phyloP scores from a whole-genome alignment of 2,797 vertebrate genomes.

The Peromyscus attwateri region DNA sequence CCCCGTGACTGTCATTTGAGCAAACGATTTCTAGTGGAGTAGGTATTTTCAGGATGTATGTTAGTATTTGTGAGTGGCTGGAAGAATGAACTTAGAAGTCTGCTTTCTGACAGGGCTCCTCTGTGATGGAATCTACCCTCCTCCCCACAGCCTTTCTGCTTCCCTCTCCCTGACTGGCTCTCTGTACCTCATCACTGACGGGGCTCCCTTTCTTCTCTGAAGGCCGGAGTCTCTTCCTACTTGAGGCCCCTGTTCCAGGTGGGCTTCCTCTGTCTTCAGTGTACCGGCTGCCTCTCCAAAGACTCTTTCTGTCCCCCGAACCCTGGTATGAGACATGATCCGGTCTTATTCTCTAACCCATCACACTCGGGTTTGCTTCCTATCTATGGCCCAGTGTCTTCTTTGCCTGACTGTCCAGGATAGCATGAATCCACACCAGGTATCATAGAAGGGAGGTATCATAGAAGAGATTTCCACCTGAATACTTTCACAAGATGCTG shows the following conservation, averaged over 20 bases:
- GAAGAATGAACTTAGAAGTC: not conserved
- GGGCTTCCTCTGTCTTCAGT: not conserved
- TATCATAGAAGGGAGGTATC: fast-evolving
- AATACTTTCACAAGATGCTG: not conserved
- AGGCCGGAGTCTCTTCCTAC: not conserved
- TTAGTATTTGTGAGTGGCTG: not conserved
- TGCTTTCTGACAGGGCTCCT: fast-evolving
- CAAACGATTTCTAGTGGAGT: fast-evolving
- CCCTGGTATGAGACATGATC: not conserved
- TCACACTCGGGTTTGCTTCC: not conserved
- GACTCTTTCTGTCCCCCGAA: not conserved
- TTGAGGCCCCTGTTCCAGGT: not conserved
- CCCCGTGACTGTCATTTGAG: not conserved
- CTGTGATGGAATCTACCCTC: fast-evolving
- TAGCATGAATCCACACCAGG: fast-evolving
- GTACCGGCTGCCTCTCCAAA: not conserved
- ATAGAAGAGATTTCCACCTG: not conserved
- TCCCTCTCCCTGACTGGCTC: not conserved
- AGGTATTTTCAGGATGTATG: not conserved
- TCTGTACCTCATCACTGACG: fast-evolving
- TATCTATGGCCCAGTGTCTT: fast-evolving
- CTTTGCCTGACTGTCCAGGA: not conserved
- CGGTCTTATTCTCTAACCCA: fast-evolving
- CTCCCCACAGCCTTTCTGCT: not conserved
- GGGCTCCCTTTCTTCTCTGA: not conserved